A percentile compares a stretch with the other conserved stretches of the same genome.
Conservation (phyloP, 2,797 vertebrate species). For the Allobates femoralis region DNA sequence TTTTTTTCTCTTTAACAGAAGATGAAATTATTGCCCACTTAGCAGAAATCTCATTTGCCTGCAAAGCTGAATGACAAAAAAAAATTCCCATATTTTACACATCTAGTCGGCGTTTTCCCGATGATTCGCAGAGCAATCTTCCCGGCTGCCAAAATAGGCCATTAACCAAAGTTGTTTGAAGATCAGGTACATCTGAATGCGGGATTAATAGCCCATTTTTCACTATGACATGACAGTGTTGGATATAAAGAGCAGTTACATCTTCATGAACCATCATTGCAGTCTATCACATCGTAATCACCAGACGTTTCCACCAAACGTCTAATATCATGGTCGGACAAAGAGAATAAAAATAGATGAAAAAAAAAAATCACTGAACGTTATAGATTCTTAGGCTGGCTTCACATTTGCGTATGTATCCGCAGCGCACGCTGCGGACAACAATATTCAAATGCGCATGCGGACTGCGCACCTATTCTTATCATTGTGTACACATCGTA, state of each 20-base stretch:
- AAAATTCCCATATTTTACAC: conserved; percentile 42
- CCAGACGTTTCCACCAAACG: conserved; percentile 1
- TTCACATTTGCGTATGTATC: no score
- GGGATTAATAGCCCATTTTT: conserved; percentile 52
- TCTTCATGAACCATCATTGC: conserved; percentile 39
- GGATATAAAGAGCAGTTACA: conserved; percentile 36
- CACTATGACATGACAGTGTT: conserved; percentile 50
- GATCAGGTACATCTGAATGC: conserved; percentile 57
- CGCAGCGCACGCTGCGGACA: no score
- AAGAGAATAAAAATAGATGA: no score
- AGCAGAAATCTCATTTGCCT: conserved; percentile 43
- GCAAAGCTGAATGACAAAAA: conserved; percentile 17
- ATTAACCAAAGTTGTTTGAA: conserved; percentile 63
- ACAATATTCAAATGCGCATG: no score
- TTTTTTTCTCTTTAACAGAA: not conserved
- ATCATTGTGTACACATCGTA: no score
- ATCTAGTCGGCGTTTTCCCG: conserved; percentile 34
- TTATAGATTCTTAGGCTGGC: no score
- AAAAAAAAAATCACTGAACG: no score
- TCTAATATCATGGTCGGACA: not conserved
- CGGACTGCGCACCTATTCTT: no score
- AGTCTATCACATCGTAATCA: conserved; percentile 49
- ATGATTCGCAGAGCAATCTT: conserved; percentile 56
- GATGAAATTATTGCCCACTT: conserved; percentile 4
- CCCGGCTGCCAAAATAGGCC: conserved; percentile 56